phyloP scores from a whole-genome alignment of 1,140 invertebrate genomes.

The Artemia franciscana region DNA sequence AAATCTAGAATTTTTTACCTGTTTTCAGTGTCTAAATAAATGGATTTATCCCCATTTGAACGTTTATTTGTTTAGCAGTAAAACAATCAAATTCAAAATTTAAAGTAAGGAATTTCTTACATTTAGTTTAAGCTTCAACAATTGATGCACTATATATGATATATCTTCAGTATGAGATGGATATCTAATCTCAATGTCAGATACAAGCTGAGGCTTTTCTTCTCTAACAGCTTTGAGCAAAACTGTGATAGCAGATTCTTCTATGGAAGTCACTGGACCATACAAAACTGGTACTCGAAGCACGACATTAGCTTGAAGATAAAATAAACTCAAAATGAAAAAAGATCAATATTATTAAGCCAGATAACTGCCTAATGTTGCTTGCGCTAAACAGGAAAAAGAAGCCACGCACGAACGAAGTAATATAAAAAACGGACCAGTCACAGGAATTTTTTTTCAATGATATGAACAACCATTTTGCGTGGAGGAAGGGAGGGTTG shows the following conservation, averaged over 20 bases:
- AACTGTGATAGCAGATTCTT: slow-evolving; percentile 28
- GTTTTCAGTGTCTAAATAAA: too few species aligned
- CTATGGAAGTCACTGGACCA: slow-evolving; percentile 22
- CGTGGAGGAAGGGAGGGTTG: too few species aligned
- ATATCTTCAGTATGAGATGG: slow-evolving; percentile 26
- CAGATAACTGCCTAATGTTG: slow-evolving; percentile 17
- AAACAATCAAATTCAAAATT: too few species aligned
- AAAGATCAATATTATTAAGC: slow-evolving; percentile 17
- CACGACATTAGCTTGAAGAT: slow-evolving; percentile 21
- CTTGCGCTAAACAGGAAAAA: too few species aligned
- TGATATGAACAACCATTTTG: too few species aligned
- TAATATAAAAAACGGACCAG: too few species aligned
- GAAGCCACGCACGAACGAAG: too few species aligned
- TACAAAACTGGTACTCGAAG: slow-evolving; percentile 29
- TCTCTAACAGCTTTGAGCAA: slow-evolving; percentile 21
- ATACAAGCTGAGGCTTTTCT: slow-evolving; percentile 16
- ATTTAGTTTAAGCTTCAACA: slow-evolving; percentile 17
- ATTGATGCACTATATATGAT: slow-evolving; percentile 20
- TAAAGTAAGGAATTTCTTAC: too few species aligned
- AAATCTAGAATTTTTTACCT: too few species aligned
- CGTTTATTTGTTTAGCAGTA: too few species aligned
- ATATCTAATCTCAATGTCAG: slow-evolving; percentile 24
- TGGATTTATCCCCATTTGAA: too few species aligned
- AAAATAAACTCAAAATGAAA: slow-evolving; percentile 7
- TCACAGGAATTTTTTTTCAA: too few species aligned